phyloP scores from a whole-genome alignment of 2,113 vertebrate genomes.

The Dolichotis patagonum region DNA sequence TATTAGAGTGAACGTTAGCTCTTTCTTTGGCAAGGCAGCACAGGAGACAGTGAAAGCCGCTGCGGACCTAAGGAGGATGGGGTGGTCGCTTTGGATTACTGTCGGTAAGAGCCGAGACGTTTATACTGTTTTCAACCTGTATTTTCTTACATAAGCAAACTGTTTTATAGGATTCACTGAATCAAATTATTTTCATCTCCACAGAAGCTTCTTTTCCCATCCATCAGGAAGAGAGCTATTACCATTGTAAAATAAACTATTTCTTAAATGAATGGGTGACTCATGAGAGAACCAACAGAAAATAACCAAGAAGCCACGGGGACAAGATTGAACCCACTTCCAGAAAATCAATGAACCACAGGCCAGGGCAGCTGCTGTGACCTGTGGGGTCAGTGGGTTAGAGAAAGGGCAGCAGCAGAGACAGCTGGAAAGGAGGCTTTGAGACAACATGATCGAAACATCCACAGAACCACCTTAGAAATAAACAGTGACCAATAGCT shows the following conservation, averaged over 20 bases:
- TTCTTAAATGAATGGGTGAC: neutral
- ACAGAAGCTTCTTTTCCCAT: neutral
- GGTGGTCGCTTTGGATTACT: neutral
- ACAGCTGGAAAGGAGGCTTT: neutral
- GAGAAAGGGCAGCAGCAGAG: neutral
- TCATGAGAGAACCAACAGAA: neutral
- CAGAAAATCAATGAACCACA: neutral
- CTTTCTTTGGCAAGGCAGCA: neutral
- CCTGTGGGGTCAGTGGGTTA: neutral
- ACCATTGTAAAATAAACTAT: neutral
- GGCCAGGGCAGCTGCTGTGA: neutral
- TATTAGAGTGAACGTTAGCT: neutral
- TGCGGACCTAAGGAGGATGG: neutral
- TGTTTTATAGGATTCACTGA: neutral
- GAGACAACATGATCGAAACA: neutral
- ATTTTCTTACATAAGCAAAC: neutral
- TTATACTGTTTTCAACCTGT: neutral
- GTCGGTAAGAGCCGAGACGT: neutral
- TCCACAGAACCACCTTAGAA: neutral
- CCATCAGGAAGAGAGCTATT: neutral
- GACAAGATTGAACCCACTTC: neutral
- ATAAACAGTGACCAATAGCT: neutral
- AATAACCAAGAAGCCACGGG: neutral
- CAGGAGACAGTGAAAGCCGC: neutral
- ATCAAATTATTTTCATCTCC: neutral